Percentiles rank a stretch among this genome's conserved stretches.
Conservation (phyloP, 2,888 invertebrate genomes). For the Leptopterna dolabrata region DNA sequence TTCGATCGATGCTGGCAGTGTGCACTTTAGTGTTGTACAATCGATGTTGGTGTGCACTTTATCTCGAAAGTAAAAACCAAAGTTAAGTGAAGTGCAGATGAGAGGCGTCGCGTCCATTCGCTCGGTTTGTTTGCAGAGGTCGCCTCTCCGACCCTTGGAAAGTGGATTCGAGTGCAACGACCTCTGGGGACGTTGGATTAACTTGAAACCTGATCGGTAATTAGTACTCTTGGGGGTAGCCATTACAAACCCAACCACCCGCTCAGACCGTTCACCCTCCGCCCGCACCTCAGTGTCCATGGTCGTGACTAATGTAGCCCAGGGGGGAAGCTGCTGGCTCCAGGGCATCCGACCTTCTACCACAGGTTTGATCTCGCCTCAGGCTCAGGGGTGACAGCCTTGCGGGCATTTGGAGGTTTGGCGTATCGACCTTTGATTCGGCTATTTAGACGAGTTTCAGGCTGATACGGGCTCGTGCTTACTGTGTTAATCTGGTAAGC, state of each 20-base stretch:
- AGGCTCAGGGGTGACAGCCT: too few species aligned
- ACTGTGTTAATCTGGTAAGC: too few species aligned
- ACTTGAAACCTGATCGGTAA: slow-evolving; percentile 50
- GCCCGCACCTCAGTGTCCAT: neutral
- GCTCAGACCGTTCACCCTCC: neutral
- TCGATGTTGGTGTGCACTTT: too few species aligned
- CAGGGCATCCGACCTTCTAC: neutral
- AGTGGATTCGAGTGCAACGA: slow-evolving; percentile 28
- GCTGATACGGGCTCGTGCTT: too few species aligned
- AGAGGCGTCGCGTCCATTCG: neutral
- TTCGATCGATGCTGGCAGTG: too few species aligned
- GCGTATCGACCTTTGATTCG: too few species aligned
- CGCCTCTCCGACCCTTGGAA: neutral
- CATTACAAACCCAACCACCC: slow-evolving; percentile 16
- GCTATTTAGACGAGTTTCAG: too few species aligned
- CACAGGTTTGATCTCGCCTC: neutral
- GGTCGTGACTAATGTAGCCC: slow-evolving; percentile 33
- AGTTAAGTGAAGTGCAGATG: too few species aligned
- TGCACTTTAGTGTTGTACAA: too few species aligned
- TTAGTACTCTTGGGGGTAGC: slow-evolving; percentile 33
- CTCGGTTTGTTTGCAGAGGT: neutral
- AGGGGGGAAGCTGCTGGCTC: neutral
- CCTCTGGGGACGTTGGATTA: slow-evolving; percentile 39
- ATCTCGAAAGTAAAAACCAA: too few species aligned
- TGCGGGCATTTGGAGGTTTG: too few species aligned